Evolutionary conservation across 2,113 vertebrate genomes (phyloP).

Genomic region (Cyphomyrus discorhynchus): DNA sequence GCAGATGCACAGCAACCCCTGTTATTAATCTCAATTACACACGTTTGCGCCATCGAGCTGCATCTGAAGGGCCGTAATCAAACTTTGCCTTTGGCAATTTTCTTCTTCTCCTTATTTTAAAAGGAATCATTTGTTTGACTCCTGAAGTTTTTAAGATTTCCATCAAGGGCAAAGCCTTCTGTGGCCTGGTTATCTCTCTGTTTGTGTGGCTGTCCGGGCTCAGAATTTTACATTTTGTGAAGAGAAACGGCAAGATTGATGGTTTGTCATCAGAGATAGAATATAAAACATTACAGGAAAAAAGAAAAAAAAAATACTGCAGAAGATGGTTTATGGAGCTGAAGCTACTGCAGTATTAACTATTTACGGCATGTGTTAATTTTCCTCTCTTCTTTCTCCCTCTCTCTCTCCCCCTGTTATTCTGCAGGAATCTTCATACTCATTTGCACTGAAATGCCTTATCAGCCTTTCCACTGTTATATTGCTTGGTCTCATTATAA

Average conservation of each 20-base stretch:
- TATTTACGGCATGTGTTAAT: constrained; percentile 10
- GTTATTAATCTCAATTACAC: constrained; percentile 24
- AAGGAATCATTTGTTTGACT: not conserved
- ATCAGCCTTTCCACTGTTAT: constrained; percentile 93
- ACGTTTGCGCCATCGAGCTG: constrained; percentile 1
- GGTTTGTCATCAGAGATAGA: not conserved
- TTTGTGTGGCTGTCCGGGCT: not conserved
- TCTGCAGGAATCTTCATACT: constrained; percentile 78
- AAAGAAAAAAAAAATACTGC: not conserved
- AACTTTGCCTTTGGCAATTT: constrained; percentile 12
- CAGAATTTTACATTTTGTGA: not conserved
- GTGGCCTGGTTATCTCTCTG: not conserved
- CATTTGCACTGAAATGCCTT: constrained; percentile 93
- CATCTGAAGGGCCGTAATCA: constrained; percentile 2
- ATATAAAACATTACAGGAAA: not conserved
- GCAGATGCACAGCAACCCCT: constrained; percentile 3
- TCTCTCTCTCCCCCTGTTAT: constrained; percentile 35
- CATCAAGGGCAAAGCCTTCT: not conserved
- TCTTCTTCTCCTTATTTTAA: not conserved
- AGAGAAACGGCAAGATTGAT: not conserved
- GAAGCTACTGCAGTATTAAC: not conserved
- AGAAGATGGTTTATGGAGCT: not conserved
- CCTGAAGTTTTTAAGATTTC: not conserved
- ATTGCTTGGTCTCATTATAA: constrained; percentile 87
- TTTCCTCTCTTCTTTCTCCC: constrained; percentile 29